A percentile compares a stretch with the other conserved stretches of the same genome.
These are phyloP conservation scores for Drosophila affinis DNA, from an alignment of 2,888 invertebrate genomes.

Conservation along the genomic window DNA sequence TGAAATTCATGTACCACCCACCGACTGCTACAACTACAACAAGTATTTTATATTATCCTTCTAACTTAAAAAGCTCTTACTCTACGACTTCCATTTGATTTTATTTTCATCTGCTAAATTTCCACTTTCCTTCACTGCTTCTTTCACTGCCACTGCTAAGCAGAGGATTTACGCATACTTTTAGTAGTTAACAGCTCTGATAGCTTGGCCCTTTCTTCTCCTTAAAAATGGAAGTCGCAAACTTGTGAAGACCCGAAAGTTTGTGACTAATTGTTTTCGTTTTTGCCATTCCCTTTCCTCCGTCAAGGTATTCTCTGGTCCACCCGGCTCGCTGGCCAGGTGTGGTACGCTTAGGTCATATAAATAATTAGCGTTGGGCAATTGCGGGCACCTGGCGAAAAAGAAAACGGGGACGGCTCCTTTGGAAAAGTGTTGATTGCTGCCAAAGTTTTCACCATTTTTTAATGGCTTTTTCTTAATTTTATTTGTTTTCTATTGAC, in stretches of 20 bases:
- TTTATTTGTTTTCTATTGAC: constrained; percentile 47
- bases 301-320: constrained; percentile 33
- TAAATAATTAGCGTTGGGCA: constrained; percentile 67
- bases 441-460: constrained; percentile 69
- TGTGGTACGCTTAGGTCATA: constrained; percentile 33
- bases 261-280: constrained; percentile 77
- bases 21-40: too few species aligned
- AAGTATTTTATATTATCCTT: too few species aligned
- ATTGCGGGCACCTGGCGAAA: constrained; percentile 53
- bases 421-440: constrained; percentile 69
- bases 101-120: constrained; percentile 24
- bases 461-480: constrained; percentile 67
- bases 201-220: not conserved
- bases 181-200: too few species aligned
- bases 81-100: not conserved
- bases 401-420: not conserved
- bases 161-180: constrained; percentile 38
- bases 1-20: too few species aligned
- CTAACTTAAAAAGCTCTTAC: too few species aligned
- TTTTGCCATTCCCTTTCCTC: constrained; percentile 43
- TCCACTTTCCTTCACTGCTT: constrained; percentile 22
- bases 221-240: constrained; percentile 68
- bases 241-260: constrained; percentile 62
- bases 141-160: constrained; percentile 16
- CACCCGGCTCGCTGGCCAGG: constrained; percentile 40